phyloP scores from a whole-genome alignment of 2,113 vertebrate genomes.

The Larimichthys crocea region DNA sequence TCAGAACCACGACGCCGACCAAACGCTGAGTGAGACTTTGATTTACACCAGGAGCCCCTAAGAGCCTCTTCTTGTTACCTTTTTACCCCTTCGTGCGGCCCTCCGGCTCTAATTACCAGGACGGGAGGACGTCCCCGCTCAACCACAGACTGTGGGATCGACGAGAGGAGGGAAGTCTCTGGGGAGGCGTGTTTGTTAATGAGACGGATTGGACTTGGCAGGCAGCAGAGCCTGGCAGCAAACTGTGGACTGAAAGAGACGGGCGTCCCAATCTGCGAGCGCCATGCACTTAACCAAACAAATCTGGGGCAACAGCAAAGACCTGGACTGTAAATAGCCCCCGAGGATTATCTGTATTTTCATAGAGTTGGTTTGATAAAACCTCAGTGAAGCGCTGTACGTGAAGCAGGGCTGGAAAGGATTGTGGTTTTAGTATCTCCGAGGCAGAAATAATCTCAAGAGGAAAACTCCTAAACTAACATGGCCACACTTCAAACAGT shows the following conservation, averaged over 20 bases:
- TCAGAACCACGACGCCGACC: constrained; percentile 2
- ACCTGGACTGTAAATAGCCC: constrained; percentile 44
- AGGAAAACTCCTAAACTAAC: neutral
- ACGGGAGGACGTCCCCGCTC: constrained; percentile 19
- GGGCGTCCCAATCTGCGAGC: constrained; percentile 31
- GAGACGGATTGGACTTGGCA: constrained; percentile 67
- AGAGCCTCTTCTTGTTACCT: constrained; percentile 21
- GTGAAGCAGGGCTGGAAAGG: constrained; percentile 13
- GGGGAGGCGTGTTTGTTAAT: constrained; percentile 60
- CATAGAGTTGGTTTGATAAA: constrained; percentile 22
- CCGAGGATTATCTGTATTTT: constrained; percentile 47
- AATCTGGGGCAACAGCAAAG: constrained; percentile 47
- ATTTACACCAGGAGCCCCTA: constrained; percentile 34
- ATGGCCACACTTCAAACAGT: neutral
- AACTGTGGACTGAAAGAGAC: constrained; percentile 38
- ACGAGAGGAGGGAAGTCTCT: constrained; percentile 16
- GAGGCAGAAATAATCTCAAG: neutral
- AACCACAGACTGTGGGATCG: neutral
- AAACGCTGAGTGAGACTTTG: constrained; percentile 35
- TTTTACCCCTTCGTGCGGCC: constrained; percentile 24
- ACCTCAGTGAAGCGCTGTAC: neutral
- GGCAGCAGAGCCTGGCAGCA: constrained; percentile 49
- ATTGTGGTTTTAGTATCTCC: neutral
- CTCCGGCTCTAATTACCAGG: constrained; percentile 47
- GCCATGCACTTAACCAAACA: constrained; percentile 35